Evolutionary conservation across 2,797 vertebrate species (phyloP), one percentile per base, ranked within the genome.

Genomic region (Perodicticus potto): DNA sequence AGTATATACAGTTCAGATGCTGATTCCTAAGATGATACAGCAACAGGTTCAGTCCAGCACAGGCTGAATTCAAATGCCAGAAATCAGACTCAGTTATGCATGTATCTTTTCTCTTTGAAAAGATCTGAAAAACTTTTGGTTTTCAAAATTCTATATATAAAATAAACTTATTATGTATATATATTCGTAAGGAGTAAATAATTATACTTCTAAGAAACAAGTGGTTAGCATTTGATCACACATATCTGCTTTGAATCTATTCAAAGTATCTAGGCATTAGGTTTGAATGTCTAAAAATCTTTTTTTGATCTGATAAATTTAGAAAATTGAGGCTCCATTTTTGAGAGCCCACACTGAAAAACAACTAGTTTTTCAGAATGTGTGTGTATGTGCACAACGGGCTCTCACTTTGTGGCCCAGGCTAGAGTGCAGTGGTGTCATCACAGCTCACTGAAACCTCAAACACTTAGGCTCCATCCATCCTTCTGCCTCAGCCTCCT

Each of bases 291-390:
- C 20, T 45, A 53, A n/a, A 84, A 25, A 59, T 5, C 23, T 55
- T 69, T 57, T 57, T 95, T 78, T 84, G 17, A 86, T 82, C 34
- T 74, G 25, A 77, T 94, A 32, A 34, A 17, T 78, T 61, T 13
- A 63, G 72, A 78, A 83, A 73, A 63, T 29, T 19, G 17, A 88
- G 59, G 45, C 1, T 70, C 14, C 1, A 22, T 70, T 95, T 95
- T 92, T 91, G 63, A 43, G 83, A 90, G 53, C 25, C 27, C 34
- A n/a, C 23, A 12, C 29, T 84, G 45, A 43, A 89, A 89, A 95
- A 61, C 11, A 80, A 6, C 11, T 43, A 17, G 25, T 61, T 89
- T 96, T 88, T 88, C n/a, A 37, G 83, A 90, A 45, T n/a, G 13
- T 69, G 32, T n/a, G 17, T n/a, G 55, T 67, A 11, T 69, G 65